Conservation (phyloP, 1,140 invertebrate species). For the Helicoverpa armigera region DNA sequence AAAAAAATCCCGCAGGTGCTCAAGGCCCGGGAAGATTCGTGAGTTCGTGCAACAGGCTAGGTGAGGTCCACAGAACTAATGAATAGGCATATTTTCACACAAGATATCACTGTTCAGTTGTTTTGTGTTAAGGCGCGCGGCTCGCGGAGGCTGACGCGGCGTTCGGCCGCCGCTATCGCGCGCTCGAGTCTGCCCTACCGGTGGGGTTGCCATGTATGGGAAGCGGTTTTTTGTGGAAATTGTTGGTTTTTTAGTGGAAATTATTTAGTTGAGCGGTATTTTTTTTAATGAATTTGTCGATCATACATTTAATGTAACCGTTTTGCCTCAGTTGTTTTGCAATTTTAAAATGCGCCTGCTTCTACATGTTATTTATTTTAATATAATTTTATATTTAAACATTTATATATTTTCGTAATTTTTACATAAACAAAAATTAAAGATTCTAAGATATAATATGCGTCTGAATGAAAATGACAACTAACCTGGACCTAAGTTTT, state of each 20-base stretch:
- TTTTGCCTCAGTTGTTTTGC: too few relatives aligned
- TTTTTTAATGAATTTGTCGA: too few relatives aligned
- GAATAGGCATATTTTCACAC: conserved; percentile 71
- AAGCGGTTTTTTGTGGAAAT: background rate
- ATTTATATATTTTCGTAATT: background rate
- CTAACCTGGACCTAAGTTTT: too few relatives aligned
- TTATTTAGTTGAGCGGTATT: background rate
- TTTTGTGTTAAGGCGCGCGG: conserved; percentile 57
- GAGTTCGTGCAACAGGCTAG: conserved; percentile 65
- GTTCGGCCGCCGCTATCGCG: conserved; percentile 75
- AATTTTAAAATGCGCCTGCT: background rate
- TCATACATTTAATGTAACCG: background rate
- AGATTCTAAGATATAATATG: too few relatives aligned
- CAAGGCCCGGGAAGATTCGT: background rate
- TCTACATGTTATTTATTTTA: background rate
- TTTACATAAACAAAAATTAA: background rate
- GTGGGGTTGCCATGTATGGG: conserved; percentile 43
- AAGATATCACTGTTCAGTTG: conserved; percentile 58
- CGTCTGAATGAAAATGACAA: too few relatives aligned
- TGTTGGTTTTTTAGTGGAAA: background rate
- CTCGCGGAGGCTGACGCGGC: conserved; percentile 61
- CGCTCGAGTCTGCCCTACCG: conserved; percentile 68
- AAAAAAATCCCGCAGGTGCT: conserved; percentile 59
- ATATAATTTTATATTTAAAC: background rate
- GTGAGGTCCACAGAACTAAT: conserved; percentile 60